A percentile compares a stretch with the other conserved stretches of the same genome.
phyloP scores from a whole-genome alignment of 2,797 vertebrate species.

The Sebastes kiyomatsui region DNA sequence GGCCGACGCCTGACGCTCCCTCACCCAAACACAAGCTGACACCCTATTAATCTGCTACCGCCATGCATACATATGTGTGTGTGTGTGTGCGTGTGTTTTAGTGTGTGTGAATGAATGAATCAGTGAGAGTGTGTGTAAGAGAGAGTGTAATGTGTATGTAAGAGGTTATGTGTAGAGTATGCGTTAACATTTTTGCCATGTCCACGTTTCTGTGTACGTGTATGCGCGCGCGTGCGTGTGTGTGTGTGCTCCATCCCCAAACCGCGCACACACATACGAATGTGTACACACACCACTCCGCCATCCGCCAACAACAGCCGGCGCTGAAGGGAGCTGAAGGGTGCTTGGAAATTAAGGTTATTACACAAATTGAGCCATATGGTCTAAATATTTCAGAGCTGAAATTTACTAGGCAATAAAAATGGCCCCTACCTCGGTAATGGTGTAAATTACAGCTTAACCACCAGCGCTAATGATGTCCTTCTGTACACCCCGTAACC shows the following conservation, averaged over 20 bases:
- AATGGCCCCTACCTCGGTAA: conserved; percentile 99
- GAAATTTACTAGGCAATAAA: conserved; percentile 99
- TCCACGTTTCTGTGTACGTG: conserved; percentile 36
- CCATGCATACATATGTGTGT: conserved; percentile 70
- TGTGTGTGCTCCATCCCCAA: conserved; percentile 29
- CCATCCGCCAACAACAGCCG: conserved; percentile 83
- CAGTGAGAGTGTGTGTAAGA: conserved; percentile 29
- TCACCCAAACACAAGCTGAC: conserved; percentile 99
- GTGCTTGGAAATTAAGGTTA: conserved; percentile 99
- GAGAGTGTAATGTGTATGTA: conserved; percentile 49
- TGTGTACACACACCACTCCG: conserved; percentile 71
- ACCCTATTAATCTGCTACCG: conserved; percentile 99
- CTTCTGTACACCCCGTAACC: conserved; percentile 99
- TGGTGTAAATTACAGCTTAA: conserved; percentile 99
- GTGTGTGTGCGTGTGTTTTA: conserved; percentile 10
- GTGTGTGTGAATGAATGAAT: conserved; percentile 57
- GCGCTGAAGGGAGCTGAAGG: conserved; percentile 94
- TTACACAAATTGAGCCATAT: conserved; percentile 99
- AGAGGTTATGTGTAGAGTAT: conserved; percentile 57
- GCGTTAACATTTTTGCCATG: conserved; percentile 55
- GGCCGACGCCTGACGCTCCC: conserved; percentile 99
- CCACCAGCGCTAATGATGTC: conserved; percentile 99
- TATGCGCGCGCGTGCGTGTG: conserved; percentile 7
- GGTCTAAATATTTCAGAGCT: conserved; percentile 99
- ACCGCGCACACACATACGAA: conserved; percentile 55